phyloP scores from a whole-genome alignment of 2,888 invertebrate species.

The Labia minor region DNA sequence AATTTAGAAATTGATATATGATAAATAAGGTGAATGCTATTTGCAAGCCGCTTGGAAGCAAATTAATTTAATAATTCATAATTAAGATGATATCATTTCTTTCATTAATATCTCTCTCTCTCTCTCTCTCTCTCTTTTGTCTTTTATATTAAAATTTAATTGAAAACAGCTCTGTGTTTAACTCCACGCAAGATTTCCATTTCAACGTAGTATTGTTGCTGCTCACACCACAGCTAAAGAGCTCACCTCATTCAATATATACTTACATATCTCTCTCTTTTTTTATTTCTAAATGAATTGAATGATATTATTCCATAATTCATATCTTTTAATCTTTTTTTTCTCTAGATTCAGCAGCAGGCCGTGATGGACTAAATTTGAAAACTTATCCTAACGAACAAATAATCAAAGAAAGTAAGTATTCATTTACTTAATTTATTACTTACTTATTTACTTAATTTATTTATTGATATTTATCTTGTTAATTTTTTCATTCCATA shows the following conservation, averaged over 20 bases:
- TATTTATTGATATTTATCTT: too few relatives aligned
- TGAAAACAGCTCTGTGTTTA: background rate
- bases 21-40: background rate
- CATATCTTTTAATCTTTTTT: background rate
- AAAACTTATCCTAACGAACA: slow-evolving; percentile 68
- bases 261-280: background rate
- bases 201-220: too few relatives aligned
- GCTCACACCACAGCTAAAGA: background rate
- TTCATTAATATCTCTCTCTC: background rate
- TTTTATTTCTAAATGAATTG: background rate
- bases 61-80: background rate
- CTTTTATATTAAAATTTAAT: background rate
- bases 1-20: background rate
- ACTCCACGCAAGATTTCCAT: too few relatives aligned
- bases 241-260: too few relatives aligned
- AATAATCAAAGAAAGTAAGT: slow-evolving; percentile 76
- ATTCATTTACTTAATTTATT: slow-evolving; percentile 15
- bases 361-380: slow-evolving; percentile 45
- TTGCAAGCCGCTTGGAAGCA: background rate
- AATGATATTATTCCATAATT: background rate
- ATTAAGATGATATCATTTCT: background rate
- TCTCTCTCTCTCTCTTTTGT: background rate
- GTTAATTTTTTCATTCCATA: too few relatives aligned
- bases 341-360: slow-evolving; percentile 20
- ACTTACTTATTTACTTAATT: slow-evolving; percentile 13